Evolutionary conservation across 2,113 vertebrate species (phyloP).

Genomic region (Pampusana beccarii): DNA sequence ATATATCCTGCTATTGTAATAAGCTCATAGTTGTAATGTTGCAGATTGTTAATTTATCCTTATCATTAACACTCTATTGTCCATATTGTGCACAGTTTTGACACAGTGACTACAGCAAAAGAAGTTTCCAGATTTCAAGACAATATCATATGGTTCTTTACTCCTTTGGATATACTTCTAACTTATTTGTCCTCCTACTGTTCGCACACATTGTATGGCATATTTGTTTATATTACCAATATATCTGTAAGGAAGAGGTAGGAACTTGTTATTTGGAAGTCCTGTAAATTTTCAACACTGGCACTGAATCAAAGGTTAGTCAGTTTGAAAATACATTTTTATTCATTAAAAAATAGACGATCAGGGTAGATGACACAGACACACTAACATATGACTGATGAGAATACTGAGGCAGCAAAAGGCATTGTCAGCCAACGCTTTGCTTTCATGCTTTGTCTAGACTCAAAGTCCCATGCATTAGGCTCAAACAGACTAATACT

Average conservation of each 20-base stretch:
- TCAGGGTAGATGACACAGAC: neutral
- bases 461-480: constrained; percentile 28
- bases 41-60: neutral
- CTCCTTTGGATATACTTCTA: neutral
- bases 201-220: neutral
- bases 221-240: neutral
- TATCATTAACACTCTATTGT: neutral
- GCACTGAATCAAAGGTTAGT: neutral
- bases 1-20: neutral
- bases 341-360: constrained; percentile 21
- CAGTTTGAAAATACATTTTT: constrained; percentile 26
- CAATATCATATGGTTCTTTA: neutral
- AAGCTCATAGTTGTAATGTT: neutral
- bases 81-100: neutral
- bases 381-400: constrained; percentile 4
- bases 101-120: neutral
- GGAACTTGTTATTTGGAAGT: neutral
- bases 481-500: neutral
- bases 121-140: neutral
- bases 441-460: constrained; percentile 54
- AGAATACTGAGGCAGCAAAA: constrained; percentile 45
- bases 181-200: neutral
- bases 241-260: neutral
- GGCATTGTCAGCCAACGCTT: neutral
- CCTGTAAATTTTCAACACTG: neutral